Evolutionary conservation across 2,113 vertebrate genomes (phyloP).

Genomic region (Nibea coibor): DNA sequence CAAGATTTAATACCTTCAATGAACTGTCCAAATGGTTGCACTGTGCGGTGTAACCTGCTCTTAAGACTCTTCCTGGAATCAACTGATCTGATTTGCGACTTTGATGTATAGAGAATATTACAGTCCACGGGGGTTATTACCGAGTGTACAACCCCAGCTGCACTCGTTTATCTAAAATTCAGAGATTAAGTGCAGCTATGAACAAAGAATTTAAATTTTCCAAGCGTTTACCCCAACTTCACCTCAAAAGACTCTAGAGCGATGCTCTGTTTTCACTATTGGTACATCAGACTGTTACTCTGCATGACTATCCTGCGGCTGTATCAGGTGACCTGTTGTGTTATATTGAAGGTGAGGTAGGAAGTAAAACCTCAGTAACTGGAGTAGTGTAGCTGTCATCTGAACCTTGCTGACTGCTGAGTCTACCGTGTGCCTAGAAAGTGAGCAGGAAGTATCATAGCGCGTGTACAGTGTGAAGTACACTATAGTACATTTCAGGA

Average conservation of each 20-base stretch:
- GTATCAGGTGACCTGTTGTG: slow-evolving; percentile 50
- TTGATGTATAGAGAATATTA: not conserved
- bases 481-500: not conserved
- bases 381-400: slow-evolving; percentile 53
- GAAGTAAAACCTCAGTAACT: slow-evolving; percentile 61
- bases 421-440: slow-evolving; percentile 35
- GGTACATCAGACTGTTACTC: not conserved
- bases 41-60: not conserved
- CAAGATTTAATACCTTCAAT: slow-evolving; percentile 32
- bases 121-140: not conserved
- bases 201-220: not conserved
- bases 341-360: slow-evolving; percentile 19
- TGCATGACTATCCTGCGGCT: not conserved
- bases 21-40: not conserved
- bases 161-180: not conserved
- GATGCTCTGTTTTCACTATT: slow-evolving; percentile 8
- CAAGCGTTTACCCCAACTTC: not conserved
- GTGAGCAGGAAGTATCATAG: slow-evolving; percentile 38
- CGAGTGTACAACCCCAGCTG: not conserved
- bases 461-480: not conserved
- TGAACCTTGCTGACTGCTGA: slow-evolving; percentile 34
- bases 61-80: not conserved
- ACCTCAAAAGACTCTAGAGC: slow-evolving; percentile 19
- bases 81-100: not conserved
- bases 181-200: not conserved